phyloP scores from a whole-genome alignment of 1,140 invertebrate species.

The Diorhabda elongata region DNA sequence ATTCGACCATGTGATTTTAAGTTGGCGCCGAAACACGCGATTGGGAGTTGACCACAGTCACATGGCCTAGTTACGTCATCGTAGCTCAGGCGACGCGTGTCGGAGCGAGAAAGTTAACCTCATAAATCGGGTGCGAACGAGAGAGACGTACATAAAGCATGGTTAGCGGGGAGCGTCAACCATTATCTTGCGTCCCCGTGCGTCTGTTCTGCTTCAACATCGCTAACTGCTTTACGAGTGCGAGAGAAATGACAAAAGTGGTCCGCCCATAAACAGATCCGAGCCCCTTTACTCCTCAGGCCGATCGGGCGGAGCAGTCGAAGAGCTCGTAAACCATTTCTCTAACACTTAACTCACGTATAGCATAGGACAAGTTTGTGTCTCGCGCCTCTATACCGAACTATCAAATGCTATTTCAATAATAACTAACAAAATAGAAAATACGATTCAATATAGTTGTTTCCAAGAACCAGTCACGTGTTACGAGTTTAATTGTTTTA shows the following conservation, averaged over 20 bases:
- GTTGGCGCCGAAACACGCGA: constrained; percentile 42
- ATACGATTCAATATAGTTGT: constrained; percentile 7
- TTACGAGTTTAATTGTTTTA: not conserved
- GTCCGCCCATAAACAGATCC: constrained; percentile 47
- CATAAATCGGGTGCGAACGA: constrained; percentile 48
- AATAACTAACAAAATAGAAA: constrained; percentile 14
- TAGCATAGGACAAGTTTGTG: constrained; percentile 46
- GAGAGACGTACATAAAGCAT: constrained; percentile 49
- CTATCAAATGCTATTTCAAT: constrained; percentile 1
- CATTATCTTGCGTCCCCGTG: constrained; percentile 46
- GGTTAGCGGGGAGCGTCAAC: constrained; percentile 49
- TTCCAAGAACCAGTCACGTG: constrained; percentile 12
- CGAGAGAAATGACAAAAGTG: constrained; percentile 31
- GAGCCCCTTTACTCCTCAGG: constrained; percentile 30
- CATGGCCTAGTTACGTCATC: constrained; percentile 45
- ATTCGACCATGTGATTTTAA: constrained; percentile 29
- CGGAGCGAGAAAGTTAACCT: constrained; percentile 39
- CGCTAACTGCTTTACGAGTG: constrained; percentile 13
- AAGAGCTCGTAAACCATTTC: constrained; percentile 45
- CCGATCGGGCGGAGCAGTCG: constrained; percentile 40
- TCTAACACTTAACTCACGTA: constrained; percentile 49
- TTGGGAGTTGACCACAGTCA: constrained; percentile 43
- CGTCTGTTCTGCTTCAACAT: constrained; percentile 28
- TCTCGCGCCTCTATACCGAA: constrained; percentile 31
- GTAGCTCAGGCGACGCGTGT: constrained; percentile 33